Base-by-base conservation (phyloP, 2,888 invertebrate species). In the Pharmacophagus antenor region DNA sequence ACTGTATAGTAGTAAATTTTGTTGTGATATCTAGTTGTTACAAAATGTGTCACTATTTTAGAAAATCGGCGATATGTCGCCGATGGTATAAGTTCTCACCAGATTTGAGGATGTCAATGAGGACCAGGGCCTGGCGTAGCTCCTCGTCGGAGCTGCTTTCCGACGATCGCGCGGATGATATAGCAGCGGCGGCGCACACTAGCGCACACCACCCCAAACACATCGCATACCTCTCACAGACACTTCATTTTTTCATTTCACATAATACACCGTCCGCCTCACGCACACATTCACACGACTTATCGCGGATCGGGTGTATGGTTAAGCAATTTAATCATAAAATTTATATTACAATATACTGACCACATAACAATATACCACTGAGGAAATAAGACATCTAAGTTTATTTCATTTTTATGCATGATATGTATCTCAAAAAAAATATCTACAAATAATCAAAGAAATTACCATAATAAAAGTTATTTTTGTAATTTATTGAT, bases 101-200 rank as follows among this genome's bases (percentile, higher is more conserved):
- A 7, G 49, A 44, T 50, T 21, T 60, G 1, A 60, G 50, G 12
- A 60, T 50, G 15, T 60, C 50, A 8, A 60, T 20, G 7, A 60
- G 44, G 0, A 55, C 44, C 15, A 60, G 54, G 0, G 59, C 59
- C 23, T 60, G 55, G 8, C 23, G 49, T 10, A 60, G 27, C 7
- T 42, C 49, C 23, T 60, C 59, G 6, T 44, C 31, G 23, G 59
- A 49, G 23, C 21, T 41, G 41, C 48, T 25, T 17, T 25, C 53
- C 0, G 5, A 2, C 3, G n/a, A 8, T 2, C 17, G 18, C 25
- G 41, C n/a, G 12, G 18, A 5, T 10, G 51, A 22, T 0, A 20
- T 31, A 2, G 44, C n/a, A 6, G 21, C 17, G 8, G 27, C 52
- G 17, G 41, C 20, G 53, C 12, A 23, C 21, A 41, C 25, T 4